These are phyloP conservation scores for Gallirallus australis DNA, from an alignment of 2,797 vertebrate genomes.

Conservation along the genomic window DNA sequence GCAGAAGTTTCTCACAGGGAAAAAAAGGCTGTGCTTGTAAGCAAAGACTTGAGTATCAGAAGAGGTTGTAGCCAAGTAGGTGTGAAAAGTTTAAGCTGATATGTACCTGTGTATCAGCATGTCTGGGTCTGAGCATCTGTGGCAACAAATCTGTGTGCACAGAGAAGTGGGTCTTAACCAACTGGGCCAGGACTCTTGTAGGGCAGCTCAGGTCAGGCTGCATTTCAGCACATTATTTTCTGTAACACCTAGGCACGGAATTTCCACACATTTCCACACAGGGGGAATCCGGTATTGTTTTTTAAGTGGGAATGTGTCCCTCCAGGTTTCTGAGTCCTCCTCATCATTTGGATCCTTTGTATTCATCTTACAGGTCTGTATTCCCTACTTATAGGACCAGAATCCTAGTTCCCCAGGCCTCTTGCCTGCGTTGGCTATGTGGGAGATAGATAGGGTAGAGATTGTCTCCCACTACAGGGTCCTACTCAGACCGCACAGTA, in stretches of 20 bases:
- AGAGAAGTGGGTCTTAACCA: neutral
- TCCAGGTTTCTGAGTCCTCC: neutral
- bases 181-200: neutral
- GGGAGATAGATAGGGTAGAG: neutral
- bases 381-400: neutral
- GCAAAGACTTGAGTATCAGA: neutral
- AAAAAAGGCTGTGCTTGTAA: neutral
- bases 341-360: neutral
- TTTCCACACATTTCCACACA: neutral
- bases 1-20: neutral
- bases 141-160: neutral
- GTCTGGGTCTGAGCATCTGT: neutral
- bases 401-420: neutral
- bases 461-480: neutral
- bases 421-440: neutral
- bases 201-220: neutral
- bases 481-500: neutral
- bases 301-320: neutral
- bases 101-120: accelerated
- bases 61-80: neutral
- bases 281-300: neutral
- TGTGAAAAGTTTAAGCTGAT: neutral
- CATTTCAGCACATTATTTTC: neutral
- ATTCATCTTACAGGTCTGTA: neutral
- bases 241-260: neutral